Percentiles rank a stretch among this genome's conserved stretches.
These are phyloP conservation scores for Euphydryas editha DNA, from an alignment of 2,888 invertebrate species.

Conservation along the genomic window DNA sequence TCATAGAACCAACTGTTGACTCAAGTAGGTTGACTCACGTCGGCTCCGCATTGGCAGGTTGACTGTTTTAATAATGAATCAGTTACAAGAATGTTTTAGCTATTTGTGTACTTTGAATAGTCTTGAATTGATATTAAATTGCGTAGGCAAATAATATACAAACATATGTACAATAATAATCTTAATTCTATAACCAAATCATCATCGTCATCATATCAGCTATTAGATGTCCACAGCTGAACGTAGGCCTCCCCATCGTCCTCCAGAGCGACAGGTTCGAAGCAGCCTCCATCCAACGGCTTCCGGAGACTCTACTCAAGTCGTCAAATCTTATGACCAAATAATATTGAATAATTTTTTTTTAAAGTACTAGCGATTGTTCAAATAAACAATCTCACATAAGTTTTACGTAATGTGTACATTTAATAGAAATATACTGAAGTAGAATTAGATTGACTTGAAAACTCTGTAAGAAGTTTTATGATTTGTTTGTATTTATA, in stretches of 20 bases:
- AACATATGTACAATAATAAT: background rate
- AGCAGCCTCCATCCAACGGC: too few relatives aligned
- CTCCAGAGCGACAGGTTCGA: too few relatives aligned
- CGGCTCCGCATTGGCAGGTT: conserved; percentile 41
- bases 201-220: too few relatives aligned
- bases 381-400: background rate
- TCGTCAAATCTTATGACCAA: too few relatives aligned
- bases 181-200: too few relatives aligned
- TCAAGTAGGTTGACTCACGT: conserved; percentile 64
- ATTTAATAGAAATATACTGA: background rate
- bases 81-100: conserved; percentile 29
- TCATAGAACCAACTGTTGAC: conserved; percentile 63
- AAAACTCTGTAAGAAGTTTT: background rate
- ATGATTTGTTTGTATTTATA: background rate
- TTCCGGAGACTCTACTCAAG: too few relatives aligned
- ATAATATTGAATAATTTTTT: background rate
- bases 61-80: conserved; percentile 44
- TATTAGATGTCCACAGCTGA: too few relatives aligned
- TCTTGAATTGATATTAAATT: background rate
- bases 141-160: background rate
- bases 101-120: conserved; percentile 12
- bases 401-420: background rate
- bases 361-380: background rate
- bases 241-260: too few relatives aligned
- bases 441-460: background rate